A percentile compares a stretch with the other conserved stretches of the same genome.
Evolutionary conservation across 2,113 vertebrate genomes (phyloP).

Genomic region (Apteryx mantelli): DNA sequence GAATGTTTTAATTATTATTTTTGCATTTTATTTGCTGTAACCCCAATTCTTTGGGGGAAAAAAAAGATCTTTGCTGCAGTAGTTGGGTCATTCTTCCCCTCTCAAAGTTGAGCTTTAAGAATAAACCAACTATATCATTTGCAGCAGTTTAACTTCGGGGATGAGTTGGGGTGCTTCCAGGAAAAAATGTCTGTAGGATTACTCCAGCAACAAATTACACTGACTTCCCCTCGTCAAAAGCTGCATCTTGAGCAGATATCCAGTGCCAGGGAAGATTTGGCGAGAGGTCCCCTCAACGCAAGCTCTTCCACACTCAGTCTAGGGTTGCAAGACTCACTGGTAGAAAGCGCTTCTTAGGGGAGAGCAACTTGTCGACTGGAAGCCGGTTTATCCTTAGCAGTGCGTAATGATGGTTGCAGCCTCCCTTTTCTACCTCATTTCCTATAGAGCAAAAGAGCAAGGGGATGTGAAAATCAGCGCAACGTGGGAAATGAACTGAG

Average conservation of each 20-base stretch:
- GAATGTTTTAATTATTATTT: too few species aligned
- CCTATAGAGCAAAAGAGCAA: background rate
- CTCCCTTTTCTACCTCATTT: conserved; percentile 13
- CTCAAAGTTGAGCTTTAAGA: background rate
- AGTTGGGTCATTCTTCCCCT: background rate
- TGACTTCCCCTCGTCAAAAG: background rate
- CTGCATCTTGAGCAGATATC: background rate
- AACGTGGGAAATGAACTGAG: background rate
- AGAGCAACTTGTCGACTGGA: background rate
- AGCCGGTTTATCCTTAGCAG: background rate
- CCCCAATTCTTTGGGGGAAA: background rate
- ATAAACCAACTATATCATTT: background rate
- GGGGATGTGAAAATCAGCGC: background rate
- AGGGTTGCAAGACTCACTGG: background rate
- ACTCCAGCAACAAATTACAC: background rate
- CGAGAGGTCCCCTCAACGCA: background rate
- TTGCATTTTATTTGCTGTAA: background rate
- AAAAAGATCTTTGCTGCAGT: background rate
- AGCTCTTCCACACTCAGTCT: background rate
- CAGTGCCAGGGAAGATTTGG: background rate
- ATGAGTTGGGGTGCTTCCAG: background rate
- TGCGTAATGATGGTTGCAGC: background rate
- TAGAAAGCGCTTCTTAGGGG: background rate
- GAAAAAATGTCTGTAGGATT: background rate
- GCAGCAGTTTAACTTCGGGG: background rate